Percentiles rank a stretch among this genome's conserved stretches.
Evolutionary conservation across 2,797 vertebrate species (phyloP).

Genomic region (Coracias cyanogaster): DNA sequence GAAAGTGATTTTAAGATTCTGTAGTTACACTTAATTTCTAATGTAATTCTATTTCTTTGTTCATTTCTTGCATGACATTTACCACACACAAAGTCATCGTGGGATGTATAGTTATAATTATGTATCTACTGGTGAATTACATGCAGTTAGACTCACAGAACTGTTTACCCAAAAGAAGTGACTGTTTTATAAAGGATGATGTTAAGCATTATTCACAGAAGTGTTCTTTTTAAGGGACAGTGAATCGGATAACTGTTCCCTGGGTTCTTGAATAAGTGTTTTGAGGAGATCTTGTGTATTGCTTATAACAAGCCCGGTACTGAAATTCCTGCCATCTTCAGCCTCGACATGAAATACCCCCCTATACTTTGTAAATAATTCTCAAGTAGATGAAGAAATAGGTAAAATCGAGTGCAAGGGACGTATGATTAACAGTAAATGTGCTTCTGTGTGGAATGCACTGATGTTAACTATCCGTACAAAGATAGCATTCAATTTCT

Average conservation of each 20-base stretch:
- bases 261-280: background rate
- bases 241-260: background rate
- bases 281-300: background rate
- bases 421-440: background rate
- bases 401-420: background rate
- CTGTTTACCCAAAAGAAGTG: conserved; percentile 26
- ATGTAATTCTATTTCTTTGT: conserved; percentile 47
- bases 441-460: background rate
- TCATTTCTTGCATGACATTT: conserved; percentile 54
- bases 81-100: conserved; percentile 13
- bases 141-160: background rate
- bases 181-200: background rate
- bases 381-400: background rate
- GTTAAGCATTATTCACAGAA: background rate
- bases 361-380: conserved; percentile 9
- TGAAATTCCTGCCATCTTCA: background rate
- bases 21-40: conserved; percentile 29
- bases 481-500: background rate
- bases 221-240: conserved; percentile 22
- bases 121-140: background rate
- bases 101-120: conserved; percentile 28
- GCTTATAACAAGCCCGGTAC: background rate
- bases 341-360: background rate
- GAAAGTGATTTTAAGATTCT: conserved; percentile 24
- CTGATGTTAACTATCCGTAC: background rate